A percentile compares a stretch with the other conserved stretches of the same genome.
Evolutionary conservation across 2,797 vertebrate genomes (phyloP).

Genomic region (Prunella strophiata): DNA sequence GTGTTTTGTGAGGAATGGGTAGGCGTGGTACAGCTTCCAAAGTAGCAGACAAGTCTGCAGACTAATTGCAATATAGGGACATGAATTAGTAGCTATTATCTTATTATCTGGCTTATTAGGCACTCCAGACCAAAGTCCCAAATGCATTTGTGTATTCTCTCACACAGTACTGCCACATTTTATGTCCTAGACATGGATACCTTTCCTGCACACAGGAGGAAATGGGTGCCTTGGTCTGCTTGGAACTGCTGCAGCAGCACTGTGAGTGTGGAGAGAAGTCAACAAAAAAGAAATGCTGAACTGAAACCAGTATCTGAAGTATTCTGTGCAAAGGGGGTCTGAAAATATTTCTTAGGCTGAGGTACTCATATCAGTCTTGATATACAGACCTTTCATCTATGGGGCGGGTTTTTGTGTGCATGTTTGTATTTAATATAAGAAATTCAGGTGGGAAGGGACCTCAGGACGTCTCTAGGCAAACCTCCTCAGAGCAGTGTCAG

Average conservation of each 20-base stretch:
- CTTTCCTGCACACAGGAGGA: background rate
- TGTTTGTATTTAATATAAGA: background rate
- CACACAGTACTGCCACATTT: background rate
- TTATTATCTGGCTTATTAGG: background rate
- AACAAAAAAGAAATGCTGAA: background rate
- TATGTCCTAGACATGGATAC: background rate
- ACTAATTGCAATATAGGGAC: background rate
- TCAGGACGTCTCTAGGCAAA: background rate
- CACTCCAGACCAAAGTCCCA: background rate
- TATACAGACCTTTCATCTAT: background rate
- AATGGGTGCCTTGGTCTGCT: background rate
- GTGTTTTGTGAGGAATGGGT: background rate
- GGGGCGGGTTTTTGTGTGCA: rapidly evolving
- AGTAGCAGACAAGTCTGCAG: background rate
- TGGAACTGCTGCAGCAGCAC: background rate
- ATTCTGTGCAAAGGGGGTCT: background rate
- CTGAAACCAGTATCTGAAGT: background rate
- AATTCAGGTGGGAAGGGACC: background rate
- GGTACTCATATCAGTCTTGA: background rate
- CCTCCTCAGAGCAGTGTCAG: background rate
- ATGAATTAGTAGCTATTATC: constrained; percentile 3
- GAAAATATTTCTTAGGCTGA: background rate
- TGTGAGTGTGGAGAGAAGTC: background rate
- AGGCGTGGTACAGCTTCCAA: background rate
- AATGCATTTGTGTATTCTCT: background rate